Base-by-base conservation (phyloP, 2,888 invertebrate genomes). In the Anticlea derivata region DNA sequence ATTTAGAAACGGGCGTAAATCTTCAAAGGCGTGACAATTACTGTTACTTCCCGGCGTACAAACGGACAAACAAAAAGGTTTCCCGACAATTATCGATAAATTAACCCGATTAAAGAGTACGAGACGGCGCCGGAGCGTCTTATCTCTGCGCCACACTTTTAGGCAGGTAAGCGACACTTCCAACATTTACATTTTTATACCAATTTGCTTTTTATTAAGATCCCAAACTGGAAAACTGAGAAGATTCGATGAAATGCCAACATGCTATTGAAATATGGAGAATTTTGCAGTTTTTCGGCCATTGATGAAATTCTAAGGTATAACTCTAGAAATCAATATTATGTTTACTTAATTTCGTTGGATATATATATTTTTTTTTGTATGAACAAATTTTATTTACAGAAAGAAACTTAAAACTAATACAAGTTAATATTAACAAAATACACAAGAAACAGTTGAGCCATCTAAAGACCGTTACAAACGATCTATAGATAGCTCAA, bases 11-110 rank as follows among this genome's bases (percentile, higher is more conserved):
- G 88, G 80, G 85, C 89, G 89, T 90, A 89, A 90, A 90, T 90
- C 89, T 88, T 90, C 85, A 87, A 86, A 90, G 89, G 89, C 90
- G 89, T 90, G 90, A 90, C 90, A 90, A 90, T 90, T 87, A 87
- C 89, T 89, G 89, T 89, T 90, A 87, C 86, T 89, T 88, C 78
- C 89, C 86, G 83, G 83, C 85, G 86, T 47, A 53, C 53, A 49
- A 48, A 48, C 53, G 82, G 85, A 87, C 89, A 88, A 90, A 90
- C 88, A 88, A 88, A 89, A 89, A 89, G 89, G 87, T 81, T 88
- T 86, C 84, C 86, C 89, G 89, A 88, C 89, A 88, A 90, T 90
- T 90, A 90, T 89, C 88, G 89, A 89, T 90, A 89, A 90, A 90
- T 89, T 90, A 90, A 89, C 88, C 86, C 86, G 89, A 90, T 90